Conservation (phyloP, 2,888 invertebrate genomes). For the Ceriagrion tenellum region DNA sequence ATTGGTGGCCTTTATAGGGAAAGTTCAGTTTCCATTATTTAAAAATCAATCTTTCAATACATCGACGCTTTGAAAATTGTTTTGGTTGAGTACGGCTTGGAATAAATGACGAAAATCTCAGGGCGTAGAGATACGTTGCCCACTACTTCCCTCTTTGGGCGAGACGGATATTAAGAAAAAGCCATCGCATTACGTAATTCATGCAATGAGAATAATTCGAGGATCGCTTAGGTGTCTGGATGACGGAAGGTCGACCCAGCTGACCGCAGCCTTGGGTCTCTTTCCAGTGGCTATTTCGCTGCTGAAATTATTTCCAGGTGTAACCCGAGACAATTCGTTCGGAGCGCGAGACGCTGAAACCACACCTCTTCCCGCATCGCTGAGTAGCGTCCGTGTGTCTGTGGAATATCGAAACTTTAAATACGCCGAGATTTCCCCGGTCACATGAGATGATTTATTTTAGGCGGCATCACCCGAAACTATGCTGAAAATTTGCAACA, state of each 20-base stretch:
- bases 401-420: constrained; percentile 2
- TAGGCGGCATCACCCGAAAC: neutral
- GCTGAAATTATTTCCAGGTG: neutral
- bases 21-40: too few relatives aligned
- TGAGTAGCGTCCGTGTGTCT: neutral
- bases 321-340: neutral
- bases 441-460: neutral
- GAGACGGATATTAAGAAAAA: neutral
- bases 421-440: neutral
- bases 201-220: neutral
- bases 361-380: neutral
- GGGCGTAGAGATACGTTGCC: too few relatives aligned
- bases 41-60: too few relatives aligned
- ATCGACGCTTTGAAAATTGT: too few relatives aligned
- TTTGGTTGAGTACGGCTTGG: too few relatives aligned
- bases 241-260: neutral
- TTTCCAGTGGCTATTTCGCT: neutral
- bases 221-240: neutral
- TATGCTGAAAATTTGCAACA: neutral
- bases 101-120: too few relatives aligned
- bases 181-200: neutral
- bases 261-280: neutral
- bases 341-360: neutral
- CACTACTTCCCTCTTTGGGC: neutral
- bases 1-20: too few relatives aligned